phyloP scores from a whole-genome alignment of 1,140 invertebrate genomes.

The Drosophila equinoxialis region DNA sequence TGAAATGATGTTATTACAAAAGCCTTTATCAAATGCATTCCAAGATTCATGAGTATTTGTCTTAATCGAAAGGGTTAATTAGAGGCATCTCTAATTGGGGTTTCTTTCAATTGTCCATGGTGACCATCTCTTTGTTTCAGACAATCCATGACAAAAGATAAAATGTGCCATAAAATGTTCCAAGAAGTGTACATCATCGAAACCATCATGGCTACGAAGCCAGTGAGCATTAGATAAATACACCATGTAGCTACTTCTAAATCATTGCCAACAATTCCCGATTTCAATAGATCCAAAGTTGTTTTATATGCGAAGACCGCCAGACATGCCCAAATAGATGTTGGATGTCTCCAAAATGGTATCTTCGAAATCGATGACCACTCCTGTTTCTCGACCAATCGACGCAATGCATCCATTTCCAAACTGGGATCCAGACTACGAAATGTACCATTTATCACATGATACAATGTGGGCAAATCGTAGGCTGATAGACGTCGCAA shows the following conservation, averaged over 20 bases:
- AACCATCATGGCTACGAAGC: not conserved
- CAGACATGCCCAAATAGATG: not conserved
- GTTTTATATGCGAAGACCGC: not conserved
- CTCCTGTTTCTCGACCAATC: not conserved
- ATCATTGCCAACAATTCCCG: not conserved
- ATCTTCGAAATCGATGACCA: not conserved
- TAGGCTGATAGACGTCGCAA: not conserved
- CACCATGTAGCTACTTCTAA: not conserved
- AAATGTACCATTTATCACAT: constrained; percentile 22
- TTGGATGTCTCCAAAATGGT: constrained; percentile 17
- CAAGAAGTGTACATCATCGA: not conserved
- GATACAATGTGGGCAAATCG: constrained; percentile 4
- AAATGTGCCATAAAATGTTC: too few relatives aligned
- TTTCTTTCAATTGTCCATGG: too few relatives aligned
- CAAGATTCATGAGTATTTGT: too few relatives aligned
- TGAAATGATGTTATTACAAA: too few relatives aligned
- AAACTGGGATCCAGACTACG: not conserved
- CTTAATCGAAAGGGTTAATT: too few relatives aligned
- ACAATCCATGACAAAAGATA: not conserved
- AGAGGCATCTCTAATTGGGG: too few relatives aligned
- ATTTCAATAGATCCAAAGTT: not conserved
- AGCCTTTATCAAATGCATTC: too few relatives aligned
- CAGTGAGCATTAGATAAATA: not conserved
- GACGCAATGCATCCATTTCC: not conserved
- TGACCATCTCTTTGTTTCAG: constrained; percentile 47